A percentile compares a stretch with the other conserved stretches of the same genome.
These are phyloP conservation scores for Aphaenogaster rudis DNA, from an alignment of 1,140 invertebrate species.

Conservation along the genomic window DNA sequence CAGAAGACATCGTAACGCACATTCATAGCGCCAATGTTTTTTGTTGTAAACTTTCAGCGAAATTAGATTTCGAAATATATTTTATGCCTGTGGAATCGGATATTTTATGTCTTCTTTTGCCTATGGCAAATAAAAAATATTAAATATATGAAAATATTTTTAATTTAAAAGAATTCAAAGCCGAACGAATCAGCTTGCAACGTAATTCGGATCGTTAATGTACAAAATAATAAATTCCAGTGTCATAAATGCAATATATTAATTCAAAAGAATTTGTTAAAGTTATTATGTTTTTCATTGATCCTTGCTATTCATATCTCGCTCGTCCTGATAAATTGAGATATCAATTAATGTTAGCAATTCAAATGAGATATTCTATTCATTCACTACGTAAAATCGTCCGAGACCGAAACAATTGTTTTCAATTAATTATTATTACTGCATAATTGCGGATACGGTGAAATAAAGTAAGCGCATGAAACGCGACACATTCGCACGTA, in stretches of 20 bases:
- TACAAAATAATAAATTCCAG: not conserved
- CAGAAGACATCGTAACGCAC: not conserved
- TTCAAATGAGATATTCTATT: slow-evolving; percentile 7
- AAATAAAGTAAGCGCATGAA: slow-evolving; percentile 44
- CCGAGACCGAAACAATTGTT: slow-evolving; percentile 28
- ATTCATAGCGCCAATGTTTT: not conserved
- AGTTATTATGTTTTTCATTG: slow-evolving; percentile 11
- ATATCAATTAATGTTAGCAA: slow-evolving; percentile 39
- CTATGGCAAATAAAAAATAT: not conserved
- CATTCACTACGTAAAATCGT: slow-evolving; percentile 19
- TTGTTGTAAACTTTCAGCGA: not conserved
- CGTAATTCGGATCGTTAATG: not conserved
- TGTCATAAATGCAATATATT: slow-evolving; percentile 1
- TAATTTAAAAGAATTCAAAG: not conserved
- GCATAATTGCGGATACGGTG: slow-evolving; percentile 47
- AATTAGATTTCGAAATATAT: slow-evolving; percentile 1
- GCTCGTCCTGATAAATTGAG: slow-evolving; percentile 19
- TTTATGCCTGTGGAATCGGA: not conserved
- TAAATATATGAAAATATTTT: slow-evolving; percentile 4
- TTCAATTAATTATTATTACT: slow-evolving; percentile 59
- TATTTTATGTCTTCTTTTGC: not conserved
- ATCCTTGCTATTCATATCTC: not conserved
- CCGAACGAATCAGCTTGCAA: not conserved
- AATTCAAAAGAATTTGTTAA: not conserved
- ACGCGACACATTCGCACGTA: slow-evolving; percentile 42